Evolutionary conservation across 2,113 vertebrate species (phyloP), one percentile per base, ranked within the genome.

Genomic region (Origma solitaria): DNA sequence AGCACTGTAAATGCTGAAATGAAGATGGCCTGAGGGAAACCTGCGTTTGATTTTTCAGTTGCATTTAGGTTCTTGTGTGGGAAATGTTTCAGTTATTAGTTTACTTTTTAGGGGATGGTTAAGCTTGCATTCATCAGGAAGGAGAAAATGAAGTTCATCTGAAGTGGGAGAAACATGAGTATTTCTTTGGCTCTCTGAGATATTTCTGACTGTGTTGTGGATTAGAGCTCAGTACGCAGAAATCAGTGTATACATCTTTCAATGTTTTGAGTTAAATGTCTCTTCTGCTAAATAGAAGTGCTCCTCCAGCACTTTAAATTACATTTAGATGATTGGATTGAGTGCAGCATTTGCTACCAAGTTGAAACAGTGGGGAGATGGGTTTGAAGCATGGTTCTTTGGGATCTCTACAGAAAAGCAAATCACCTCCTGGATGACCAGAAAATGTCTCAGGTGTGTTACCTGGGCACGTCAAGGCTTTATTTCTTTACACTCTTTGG

Each of bases 401-500:
- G 18, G 72, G 83, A 61, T 91, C 64, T 73, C 76, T 93, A 76
- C 83, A 72, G 72, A 82, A 75, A 88, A 58, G 37, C 71, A 28
- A 71, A 69, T 45, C 30, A 16, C 33, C 64, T 92, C 64, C 70
- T 93, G 86, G 61, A 15, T 88, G 95, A 73, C 85, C 91, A 87
- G 75, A 83, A 69, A 92, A 84, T 79, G 58, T 94, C 66, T 95
- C 45, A 44, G 38, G 6, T 64, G 53, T 94, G 86, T 86, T 93
- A 96, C 91, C 56, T 71, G 86, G 80, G 68, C 82, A 78, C 42
- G 44, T 94, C 18, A 33, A 90, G 89, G 69, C 37, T 72, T 82
- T 44, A 20, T 89, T 82, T 86, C 92, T 95, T 95, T 77, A 70
- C 88, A 75, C 61, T 75, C 88, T 92, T 83, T 95, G 85, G 56